phyloP scores from a whole-genome alignment of 2,888 invertebrate genomes.

The Prionchulus punctatus region DNA sequence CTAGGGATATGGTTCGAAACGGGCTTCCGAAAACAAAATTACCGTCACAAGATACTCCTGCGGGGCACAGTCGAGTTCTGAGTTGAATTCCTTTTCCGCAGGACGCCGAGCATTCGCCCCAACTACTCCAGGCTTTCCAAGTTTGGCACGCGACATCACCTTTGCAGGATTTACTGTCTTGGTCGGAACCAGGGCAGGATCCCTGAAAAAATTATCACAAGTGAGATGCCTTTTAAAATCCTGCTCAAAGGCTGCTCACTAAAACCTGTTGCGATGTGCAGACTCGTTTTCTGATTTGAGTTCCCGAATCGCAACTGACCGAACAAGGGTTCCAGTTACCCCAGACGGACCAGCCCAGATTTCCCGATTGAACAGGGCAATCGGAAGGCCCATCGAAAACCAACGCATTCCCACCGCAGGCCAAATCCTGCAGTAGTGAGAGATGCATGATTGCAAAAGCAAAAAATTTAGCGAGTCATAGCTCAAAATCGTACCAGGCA shows the following conservation, averaged over 20 bases:
- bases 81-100: conserved; percentile 26
- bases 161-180: neutral
- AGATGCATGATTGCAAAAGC: no score
- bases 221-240: no score
- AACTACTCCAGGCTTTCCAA: conserved; percentile 14
- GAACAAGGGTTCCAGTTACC: conserved; percentile 20
- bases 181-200: neutral
- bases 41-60: conserved; percentile 10
- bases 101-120: conserved; percentile 26
- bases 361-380: no score
- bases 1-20: no score
- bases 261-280: no score
- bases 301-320: neutral
- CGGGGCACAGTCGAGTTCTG: conserved; percentile 23
- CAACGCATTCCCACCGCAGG: conserved; percentile 11
- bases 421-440: neutral
- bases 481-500: conserved; percentile 14
- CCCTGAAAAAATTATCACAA: neutral
- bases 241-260: no score
- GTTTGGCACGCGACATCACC: no score
- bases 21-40: no score
- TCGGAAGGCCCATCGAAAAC: conserved; percentile 12
- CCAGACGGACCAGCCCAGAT: conserved; percentile 16
- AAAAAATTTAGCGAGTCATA: no score
- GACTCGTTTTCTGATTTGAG: neutral